Base-by-base conservation (phyloP, 1,140 invertebrate genomes). In the Drosophila prosaltans region DNA sequence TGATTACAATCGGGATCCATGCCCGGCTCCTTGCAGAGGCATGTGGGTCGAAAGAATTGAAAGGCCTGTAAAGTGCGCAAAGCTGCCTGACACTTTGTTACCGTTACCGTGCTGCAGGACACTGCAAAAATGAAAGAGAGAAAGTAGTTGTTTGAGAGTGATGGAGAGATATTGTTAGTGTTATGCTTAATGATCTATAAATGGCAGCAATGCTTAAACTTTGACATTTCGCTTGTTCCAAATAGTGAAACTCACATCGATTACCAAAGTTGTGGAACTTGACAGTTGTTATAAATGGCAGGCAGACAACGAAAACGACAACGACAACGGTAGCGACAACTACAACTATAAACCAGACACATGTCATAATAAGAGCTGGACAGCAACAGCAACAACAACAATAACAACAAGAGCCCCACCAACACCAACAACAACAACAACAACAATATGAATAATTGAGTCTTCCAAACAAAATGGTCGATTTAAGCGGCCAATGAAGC, bases 1-100 rank as follows among this genome's bases (percentile, higher is more conserved):
- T 96, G 96, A 93, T 97, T 98, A 93, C 97, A 98, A 83, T 97
- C 96, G 70, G 96, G 97, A 93, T 98, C 97, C 78, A 97, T 94
- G 92, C 96, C 95, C 7, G 97, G 97, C 86, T 97, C 97, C 71
- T 95, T 95, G 93, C 97, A 98, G 80, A 98, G 95, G 93, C 97
- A 98, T 75, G 97, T 97, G 78, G 97, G 97, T 89, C 96, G 96
- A 94, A 98, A 98, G 94, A 97, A 97, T 76, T 96, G 95, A 92
- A 97, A 98, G 58, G 96, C 96, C 94, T 97, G 96, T 62, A 98
- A 93, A 28, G 97, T 97, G 77, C 95, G 94, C 66, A 98, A 94
- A 3, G 97, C 97, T 26, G 96, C 96, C 93, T 97, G 97, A 93
- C 97, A 98, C 93, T 97, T 97, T 67, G 96, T 97, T 81, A 98